Percentiles rank a stretch among this genome's conserved stretches.
Conservation (phyloP, 2,797 vertebrate species). For the Tapera naevia region DNA sequence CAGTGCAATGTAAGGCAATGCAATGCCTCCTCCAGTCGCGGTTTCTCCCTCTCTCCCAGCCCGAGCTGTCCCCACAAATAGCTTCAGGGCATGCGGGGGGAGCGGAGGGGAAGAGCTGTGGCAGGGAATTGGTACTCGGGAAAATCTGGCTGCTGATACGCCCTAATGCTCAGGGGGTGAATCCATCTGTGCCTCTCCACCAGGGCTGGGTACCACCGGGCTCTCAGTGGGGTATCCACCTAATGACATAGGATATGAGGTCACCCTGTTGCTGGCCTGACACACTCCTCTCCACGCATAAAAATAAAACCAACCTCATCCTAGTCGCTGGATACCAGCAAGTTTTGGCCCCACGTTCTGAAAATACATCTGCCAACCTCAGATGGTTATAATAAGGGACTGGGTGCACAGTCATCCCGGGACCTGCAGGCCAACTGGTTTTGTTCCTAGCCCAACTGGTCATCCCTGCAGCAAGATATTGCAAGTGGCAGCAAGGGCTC, state of each 20-base stretch:
- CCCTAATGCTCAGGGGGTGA: not conserved
- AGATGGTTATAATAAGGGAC: rapidly evolving
- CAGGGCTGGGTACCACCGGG: not conserved
- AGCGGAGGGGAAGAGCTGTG: rapidly evolving
- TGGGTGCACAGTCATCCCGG: rapidly evolving
- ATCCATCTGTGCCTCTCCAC: not conserved
- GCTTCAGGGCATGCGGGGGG: not conserved
- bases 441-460: not conserved
- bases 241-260: not conserved
- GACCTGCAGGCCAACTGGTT: rapidly evolving
- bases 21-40: not conserved
- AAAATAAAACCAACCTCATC: not conserved
- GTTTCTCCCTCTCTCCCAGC: not conserved
- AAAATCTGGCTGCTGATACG: not conserved
- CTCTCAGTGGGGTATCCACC: not conserved
- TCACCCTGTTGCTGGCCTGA: rapidly evolving
- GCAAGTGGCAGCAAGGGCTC: not conserved
- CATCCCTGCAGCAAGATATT: rapidly evolving
- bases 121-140: rapidly evolving
- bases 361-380: not conserved
- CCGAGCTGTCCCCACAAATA: not conserved
- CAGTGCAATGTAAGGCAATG: not conserved
- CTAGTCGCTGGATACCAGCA: not conserved
- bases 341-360: not conserved
- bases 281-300: rapidly evolving